These are phyloP conservation scores for Lophochroa leadbeateri DNA, from an alignment of 2,113 vertebrate genomes.

Conservation along the genomic window DNA sequence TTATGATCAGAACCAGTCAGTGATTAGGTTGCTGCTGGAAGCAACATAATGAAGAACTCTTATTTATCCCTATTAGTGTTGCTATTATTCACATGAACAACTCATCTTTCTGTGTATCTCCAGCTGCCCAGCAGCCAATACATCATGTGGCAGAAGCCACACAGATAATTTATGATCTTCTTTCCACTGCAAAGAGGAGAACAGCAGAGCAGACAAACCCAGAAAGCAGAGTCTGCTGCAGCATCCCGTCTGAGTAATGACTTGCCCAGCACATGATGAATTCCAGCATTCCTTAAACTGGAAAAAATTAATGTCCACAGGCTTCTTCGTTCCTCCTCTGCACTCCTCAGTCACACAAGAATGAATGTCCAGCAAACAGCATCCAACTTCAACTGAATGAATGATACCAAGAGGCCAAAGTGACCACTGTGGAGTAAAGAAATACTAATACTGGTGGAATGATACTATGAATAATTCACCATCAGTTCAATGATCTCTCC, in stretches of 20 bases:
- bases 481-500: background rate
- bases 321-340: background rate
- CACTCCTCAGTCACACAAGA: background rate
- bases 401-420: background rate
- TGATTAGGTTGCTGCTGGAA: background rate
- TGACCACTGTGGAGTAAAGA: background rate
- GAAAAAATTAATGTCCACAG: background rate
- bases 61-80: background rate
- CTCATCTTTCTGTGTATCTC: background rate
- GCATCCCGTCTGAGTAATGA: background rate
- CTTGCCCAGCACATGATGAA: background rate
- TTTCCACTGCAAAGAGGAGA: background rate
- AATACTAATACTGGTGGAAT: background rate
- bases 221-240: background rate
- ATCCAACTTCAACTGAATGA: background rate
- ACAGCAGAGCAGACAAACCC: background rate
- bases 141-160: background rate
- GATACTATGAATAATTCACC: background rate
- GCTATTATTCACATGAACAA: background rate
- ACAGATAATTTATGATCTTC: background rate
- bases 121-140: background rate
- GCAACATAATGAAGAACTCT: background rate
- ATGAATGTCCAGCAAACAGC: background rate
- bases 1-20: background rate
- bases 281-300: background rate